Conservation (phyloP, 2,797 vertebrate species). For the Lagocephalus sceleratus region DNA sequence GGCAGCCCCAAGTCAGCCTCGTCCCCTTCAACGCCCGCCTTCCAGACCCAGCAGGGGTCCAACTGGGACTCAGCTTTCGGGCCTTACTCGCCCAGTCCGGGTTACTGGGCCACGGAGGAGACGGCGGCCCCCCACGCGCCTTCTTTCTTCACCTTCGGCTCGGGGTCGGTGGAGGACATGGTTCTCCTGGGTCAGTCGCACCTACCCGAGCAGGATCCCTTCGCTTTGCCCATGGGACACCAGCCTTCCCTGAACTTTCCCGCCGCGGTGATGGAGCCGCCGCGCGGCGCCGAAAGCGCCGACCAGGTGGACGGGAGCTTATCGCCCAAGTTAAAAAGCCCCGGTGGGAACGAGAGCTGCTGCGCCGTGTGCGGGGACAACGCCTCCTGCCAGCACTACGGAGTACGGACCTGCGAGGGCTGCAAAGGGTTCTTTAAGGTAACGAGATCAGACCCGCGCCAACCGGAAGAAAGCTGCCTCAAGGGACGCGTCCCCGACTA, state of each 20-base stretch:
- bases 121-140: slow-evolving; percentile 67
- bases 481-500: no score
- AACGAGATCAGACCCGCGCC: slow-evolving; percentile 2
- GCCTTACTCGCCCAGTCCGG: slow-evolving; percentile 81
- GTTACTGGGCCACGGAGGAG: slow-evolving; percentile 85
- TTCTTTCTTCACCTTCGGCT: slow-evolving; percentile 81
- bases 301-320: slow-evolving; percentile 50
- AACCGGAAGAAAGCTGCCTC: background rate
- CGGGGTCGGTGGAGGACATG: slow-evolving; percentile 57
- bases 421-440: slow-evolving; percentile 92
- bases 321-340: slow-evolving; percentile 59
- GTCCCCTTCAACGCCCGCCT: slow-evolving; percentile 84
- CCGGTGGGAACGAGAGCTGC: slow-evolving; percentile 81
- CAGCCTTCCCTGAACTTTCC: slow-evolving; percentile 64
- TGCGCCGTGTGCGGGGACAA: slow-evolving; percentile 95
- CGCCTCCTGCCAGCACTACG: slow-evolving; percentile 94
- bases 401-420: slow-evolving; percentile 90
- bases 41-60: slow-evolving; percentile 78
- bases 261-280: slow-evolving; percentile 70
- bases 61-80: slow-evolving; percentile 87
- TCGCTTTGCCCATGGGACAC: slow-evolving; percentile 43
- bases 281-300: slow-evolving; percentile 8
- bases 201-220: slow-evolving; percentile 64
- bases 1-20: slow-evolving; percentile 85
- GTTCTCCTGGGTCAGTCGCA: slow-evolving; percentile 56